Evolutionary conservation across 2,888 invertebrate species (phyloP).

Genomic region (Gisinianus flammeolus): DNA sequence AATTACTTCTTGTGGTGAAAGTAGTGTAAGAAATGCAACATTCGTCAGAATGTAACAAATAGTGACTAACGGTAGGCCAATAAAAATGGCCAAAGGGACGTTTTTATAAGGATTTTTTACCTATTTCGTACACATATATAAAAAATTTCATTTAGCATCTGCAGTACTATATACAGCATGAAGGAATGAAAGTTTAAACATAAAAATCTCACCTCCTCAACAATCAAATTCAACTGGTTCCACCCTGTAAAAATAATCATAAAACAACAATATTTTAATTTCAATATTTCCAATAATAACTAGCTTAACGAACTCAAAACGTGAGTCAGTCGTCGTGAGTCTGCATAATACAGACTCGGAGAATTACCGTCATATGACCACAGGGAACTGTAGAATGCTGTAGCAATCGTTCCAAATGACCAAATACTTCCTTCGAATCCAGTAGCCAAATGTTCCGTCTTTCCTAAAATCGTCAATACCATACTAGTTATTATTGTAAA

Average conservation of each 20-base stretch:
- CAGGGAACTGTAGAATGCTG: constrained; percentile 80
- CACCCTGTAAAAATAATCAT: constrained; percentile 66
- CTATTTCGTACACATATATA: too few species aligned
- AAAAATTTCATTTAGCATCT: too few species aligned
- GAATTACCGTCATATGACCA: constrained; percentile 69
- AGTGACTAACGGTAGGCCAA: constrained; percentile 82
- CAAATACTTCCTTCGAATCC: constrained; percentile 74
- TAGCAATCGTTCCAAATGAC: constrained; percentile 72
- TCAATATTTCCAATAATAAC: too few species aligned
- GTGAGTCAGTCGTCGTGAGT: too few species aligned
- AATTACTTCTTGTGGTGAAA: constrained; percentile 76
- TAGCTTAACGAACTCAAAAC: too few species aligned
- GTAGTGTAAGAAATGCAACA: constrained; percentile 84
- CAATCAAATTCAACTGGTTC: constrained; percentile 68
- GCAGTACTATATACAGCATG: too few species aligned
- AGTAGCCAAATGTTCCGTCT: constrained; percentile 68
- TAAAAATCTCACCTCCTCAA: too few species aligned
- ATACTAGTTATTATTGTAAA: too few species aligned
- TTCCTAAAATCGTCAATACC: too few species aligned
- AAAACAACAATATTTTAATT: too few species aligned
- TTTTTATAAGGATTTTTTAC: constrained; percentile 68
- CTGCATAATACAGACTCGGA: neutral
- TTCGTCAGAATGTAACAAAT: constrained; percentile 82
- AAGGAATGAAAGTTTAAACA: too few species aligned
- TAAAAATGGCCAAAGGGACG: constrained; percentile 78